A percentile compares a stretch with the other conserved stretches of the same genome.
These are phyloP conservation scores for Hylaeus anthracinus DNA, from an alignment of 1,140 invertebrate genomes.

Conservation along the genomic window DNA sequence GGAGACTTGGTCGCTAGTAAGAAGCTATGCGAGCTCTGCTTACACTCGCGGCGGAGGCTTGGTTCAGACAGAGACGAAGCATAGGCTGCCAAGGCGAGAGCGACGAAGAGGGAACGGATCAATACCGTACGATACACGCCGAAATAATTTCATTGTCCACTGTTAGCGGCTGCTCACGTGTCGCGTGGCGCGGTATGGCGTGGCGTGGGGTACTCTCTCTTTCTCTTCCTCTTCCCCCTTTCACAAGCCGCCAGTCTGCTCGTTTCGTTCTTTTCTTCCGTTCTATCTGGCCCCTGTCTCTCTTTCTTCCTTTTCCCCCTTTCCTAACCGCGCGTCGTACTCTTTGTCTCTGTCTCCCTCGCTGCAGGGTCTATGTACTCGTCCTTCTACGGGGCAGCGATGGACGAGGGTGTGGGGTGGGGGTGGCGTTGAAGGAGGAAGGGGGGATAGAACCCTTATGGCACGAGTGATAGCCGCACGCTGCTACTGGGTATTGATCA, in stretches of 20 bases:
- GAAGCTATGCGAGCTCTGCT: conserved; percentile 36
- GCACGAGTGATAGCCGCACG: conserved; percentile 63
- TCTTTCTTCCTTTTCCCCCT: conserved; percentile 5
- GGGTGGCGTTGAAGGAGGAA: conserved; percentile 10
- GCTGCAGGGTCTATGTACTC: not conserved
- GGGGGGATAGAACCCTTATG: conserved; percentile 67
- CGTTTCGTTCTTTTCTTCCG: conserved; percentile 21
- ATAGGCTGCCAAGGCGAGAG: conserved; percentile 21
- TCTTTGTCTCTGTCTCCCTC: conserved; percentile 21
- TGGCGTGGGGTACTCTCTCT: conserved; percentile 56
- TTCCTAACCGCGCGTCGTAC: not conserved
- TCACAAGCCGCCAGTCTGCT: not conserved
- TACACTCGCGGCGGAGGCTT: conserved; percentile 46
- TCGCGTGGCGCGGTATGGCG: conserved; percentile 66
- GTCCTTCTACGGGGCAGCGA: conserved; percentile 8
- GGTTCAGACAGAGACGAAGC: conserved; percentile 32
- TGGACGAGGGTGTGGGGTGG: not conserved
- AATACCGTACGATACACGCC: conserved; percentile 72
- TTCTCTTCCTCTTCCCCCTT: conserved; percentile 22
- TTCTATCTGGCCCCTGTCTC: conserved; percentile 8
- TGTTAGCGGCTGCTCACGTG: conserved; percentile 72
- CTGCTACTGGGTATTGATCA: conserved; percentile 69
- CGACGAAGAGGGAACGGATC: conserved; percentile 66
- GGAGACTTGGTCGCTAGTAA: conserved; percentile 36
- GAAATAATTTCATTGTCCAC: conserved; percentile 77